A percentile compares a stretch with the other conserved stretches of the same genome.
Evolutionary conservation across 1,140 invertebrate species (phyloP).

Genomic region (Drosophila teissieri): DNA sequence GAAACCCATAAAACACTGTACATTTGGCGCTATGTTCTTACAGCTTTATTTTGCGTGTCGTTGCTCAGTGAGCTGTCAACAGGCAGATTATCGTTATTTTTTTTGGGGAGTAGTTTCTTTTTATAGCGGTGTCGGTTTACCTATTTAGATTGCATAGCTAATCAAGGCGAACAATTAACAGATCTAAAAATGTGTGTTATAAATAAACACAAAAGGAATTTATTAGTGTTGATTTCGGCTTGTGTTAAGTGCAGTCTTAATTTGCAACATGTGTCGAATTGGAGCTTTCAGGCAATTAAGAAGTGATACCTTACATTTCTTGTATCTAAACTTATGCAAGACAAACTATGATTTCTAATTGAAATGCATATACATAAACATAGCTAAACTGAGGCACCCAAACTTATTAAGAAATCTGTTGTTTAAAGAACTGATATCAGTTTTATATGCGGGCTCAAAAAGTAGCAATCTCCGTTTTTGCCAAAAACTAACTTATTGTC

Average conservation of each 20-base stretch:
- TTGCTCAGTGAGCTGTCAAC: slow-evolving; percentile 64
- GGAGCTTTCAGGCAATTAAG: background rate
- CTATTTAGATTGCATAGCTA: slow-evolving; percentile 43
- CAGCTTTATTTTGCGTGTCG: slow-evolving; percentile 48
- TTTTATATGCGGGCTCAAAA: background rate
- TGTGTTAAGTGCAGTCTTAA: slow-evolving; percentile 13
- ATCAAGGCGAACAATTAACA: slow-evolving; percentile 46
- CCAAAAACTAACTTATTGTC: slow-evolving; percentile 8
- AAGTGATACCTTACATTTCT: background rate
- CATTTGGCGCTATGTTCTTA: slow-evolving; percentile 45
- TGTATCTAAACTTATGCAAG: background rate
- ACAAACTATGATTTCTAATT: background rate
- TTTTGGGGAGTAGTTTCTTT: slow-evolving; percentile 10
- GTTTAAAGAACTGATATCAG: background rate
- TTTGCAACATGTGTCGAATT: slow-evolving; percentile 16
- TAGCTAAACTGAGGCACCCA: no score
- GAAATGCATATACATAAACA: background rate
- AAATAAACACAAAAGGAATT: slow-evolving; percentile 27
- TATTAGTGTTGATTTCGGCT: slow-evolving; percentile 11
- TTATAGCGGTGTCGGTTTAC: slow-evolving; percentile 36
- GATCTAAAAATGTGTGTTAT: slow-evolving; percentile 39
- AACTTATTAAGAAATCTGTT: no score
- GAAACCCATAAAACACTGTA: slow-evolving; percentile 23
- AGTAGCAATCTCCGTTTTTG: slow-evolving; percentile 1
- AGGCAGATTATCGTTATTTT: slow-evolving; percentile 48